phyloP scores from a whole-genome alignment of 30 jellyfish, hydroid and myxozoan species.

The Nemopilema nomurai region DNA sequence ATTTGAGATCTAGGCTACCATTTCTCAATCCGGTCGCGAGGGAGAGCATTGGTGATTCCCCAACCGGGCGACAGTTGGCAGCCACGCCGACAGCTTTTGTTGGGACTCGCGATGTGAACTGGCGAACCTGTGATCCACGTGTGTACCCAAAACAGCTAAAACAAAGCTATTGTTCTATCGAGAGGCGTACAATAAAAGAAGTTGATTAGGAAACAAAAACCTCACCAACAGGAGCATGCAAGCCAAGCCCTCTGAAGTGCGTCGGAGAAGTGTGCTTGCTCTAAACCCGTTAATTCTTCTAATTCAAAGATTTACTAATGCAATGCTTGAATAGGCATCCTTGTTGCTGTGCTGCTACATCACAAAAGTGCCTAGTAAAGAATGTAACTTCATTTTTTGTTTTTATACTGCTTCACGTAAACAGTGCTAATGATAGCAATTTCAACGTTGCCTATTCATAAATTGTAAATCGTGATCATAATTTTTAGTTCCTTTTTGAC shows the following conservation, averaged over 20 bases:
- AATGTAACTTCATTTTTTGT: no score
- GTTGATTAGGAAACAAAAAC: background rate
- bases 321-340: no score
- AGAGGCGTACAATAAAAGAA: background rate
- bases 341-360: no score
- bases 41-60: conserved; percentile 57
- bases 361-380: no score
- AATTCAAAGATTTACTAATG: no score
- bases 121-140: conserved; percentile 75
- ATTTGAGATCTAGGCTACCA: background rate
- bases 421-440: no score
- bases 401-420: no score
- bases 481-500: no score
- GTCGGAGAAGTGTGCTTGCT: background rate
- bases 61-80: conserved; percentile 68
- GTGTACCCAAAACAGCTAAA: conserved; percentile 47
- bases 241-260: background rate
- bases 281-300: background rate
- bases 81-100: conserved; percentile 80
- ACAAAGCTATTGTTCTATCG: conserved; percentile 37
- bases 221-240: background rate
- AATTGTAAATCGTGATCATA: no score
- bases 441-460: no score
- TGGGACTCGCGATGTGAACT: conserved; percentile 78
- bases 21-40: background rate